phyloP scores from a whole-genome alignment of 92 coral and sea anemone genomes.

The Montipora capitata region DNA sequence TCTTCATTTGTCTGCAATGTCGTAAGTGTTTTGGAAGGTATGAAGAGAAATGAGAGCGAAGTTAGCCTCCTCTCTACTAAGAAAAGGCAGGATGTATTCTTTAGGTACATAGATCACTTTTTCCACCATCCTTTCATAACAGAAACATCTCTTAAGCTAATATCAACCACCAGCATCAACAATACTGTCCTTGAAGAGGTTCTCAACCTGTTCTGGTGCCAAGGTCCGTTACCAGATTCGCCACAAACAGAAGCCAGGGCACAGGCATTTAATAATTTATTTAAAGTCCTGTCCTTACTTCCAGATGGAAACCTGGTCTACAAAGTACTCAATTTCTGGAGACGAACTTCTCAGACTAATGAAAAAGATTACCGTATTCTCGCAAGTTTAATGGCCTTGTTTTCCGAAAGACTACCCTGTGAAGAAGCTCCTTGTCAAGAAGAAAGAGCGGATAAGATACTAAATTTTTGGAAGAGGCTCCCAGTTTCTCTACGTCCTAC shows the following conservation, averaged over 20 bases:
- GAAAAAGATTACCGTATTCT: neutral
- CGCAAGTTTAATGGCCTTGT: neutral
- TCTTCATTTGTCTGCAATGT: neutral
- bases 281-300: neutral
- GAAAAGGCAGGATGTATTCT: conserved; percentile 20
- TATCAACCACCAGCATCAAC: conserved; percentile 1
- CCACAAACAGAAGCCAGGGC: neutral
- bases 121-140: neutral
- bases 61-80: neutral
- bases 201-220: neutral
- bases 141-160: neutral
- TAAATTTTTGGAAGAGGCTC: conserved; percentile 15
- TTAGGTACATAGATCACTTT: neutral
- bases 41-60: neutral
- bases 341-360: neutral
- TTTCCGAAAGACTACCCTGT: neutral
- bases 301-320: conserved; percentile 12
- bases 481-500: neutral
- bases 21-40: neutral
- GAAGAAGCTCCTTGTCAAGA: neutral
- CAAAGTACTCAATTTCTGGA: conserved; percentile 4
- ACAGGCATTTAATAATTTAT: neutral
- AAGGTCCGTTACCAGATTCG: neutral
- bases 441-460: conserved; percentile 7
- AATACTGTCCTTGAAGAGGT: conserved; percentile 5